Percentiles rank a stretch among this genome's conserved stretches.
Conservation (phyloP, 2,113 vertebrate genomes). For the Tetrax tetrax region DNA sequence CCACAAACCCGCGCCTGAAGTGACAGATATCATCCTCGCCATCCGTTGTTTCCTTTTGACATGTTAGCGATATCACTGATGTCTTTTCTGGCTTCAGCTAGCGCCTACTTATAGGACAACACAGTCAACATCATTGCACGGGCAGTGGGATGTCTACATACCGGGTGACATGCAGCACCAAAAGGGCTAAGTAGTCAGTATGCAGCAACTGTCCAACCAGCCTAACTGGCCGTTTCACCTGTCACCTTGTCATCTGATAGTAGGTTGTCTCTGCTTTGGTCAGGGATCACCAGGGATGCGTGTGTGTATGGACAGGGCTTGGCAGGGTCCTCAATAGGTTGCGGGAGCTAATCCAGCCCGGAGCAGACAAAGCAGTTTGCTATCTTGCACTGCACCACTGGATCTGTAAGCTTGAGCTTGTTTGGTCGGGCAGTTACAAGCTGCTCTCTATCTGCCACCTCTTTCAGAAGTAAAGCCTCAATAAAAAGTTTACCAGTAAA, state of each 20-base stretch:
- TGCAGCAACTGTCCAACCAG: fast-evolving
- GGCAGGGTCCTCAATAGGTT: not conserved
- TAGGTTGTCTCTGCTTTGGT: not conserved
- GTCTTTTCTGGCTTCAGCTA: not conserved
- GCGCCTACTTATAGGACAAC: not conserved
- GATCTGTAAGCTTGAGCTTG: not conserved
- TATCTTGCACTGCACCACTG: not conserved
- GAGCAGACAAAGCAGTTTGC: not conserved
- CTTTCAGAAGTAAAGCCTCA: not conserved
- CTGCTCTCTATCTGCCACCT: not conserved
- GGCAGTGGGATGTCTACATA: not conserved
- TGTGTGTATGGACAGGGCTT: not conserved
- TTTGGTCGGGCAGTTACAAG: not conserved
- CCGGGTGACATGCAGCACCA: fast-evolving
- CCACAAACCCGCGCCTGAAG: not conserved
- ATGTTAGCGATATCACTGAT: not conserved
- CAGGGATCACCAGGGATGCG: not conserved
- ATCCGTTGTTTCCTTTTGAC: not conserved
- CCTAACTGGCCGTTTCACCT: not conserved
- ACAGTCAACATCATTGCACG: fast-evolving
- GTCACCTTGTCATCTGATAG: not conserved
- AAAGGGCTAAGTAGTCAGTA: not conserved
- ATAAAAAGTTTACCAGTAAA: not conserved
- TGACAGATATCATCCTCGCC: not conserved
- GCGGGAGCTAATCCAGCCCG: not conserved